phyloP scores from a whole-genome alignment of 2,797 vertebrate genomes.

The Neosilurus hyrtlii region DNA sequence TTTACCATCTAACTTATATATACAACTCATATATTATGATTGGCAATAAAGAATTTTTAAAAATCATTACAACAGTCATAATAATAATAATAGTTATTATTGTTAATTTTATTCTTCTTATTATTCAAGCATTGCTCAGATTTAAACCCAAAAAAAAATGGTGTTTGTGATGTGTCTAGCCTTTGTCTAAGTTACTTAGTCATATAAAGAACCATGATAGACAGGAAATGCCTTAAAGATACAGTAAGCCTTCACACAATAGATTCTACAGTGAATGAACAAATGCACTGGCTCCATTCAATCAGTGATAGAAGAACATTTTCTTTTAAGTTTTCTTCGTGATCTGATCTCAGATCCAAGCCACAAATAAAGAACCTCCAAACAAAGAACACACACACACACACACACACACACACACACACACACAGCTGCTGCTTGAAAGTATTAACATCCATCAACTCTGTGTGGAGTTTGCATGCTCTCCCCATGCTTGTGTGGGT shows the following conservation, averaged over 20 bases:
- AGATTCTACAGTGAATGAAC: not conserved
- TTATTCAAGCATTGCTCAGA: not conserved
- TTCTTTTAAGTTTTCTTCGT: constrained; percentile 19
- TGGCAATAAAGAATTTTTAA: too few relatives aligned
- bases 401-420: too few relatives aligned
- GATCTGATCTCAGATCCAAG: not conserved
- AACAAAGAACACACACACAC: too few relatives aligned
- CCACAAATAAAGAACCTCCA: not conserved
- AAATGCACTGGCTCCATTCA: constrained; percentile 4
- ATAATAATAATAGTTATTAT: too few relatives aligned
- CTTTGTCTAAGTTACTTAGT: not conserved
- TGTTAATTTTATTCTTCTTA: too few relatives aligned
- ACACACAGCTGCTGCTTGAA: not conserved
- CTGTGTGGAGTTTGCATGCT: too few relatives aligned
- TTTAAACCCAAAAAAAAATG: not conserved
- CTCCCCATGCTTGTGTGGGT: too few relatives aligned
- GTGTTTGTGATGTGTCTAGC: not conserved
- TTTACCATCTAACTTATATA: not conserved
- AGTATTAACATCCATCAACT: not conserved
- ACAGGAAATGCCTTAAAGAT: constrained; percentile 51
- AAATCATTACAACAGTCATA: not conserved
- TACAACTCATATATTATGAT: not conserved
- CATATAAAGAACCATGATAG: not conserved
- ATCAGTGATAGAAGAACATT: not conserved
- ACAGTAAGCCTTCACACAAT: constrained; percentile 20